Evolutionary conservation across 1,140 invertebrate genomes (phyloP).

Genomic region (Lordiphosa stackelbergi): DNA sequence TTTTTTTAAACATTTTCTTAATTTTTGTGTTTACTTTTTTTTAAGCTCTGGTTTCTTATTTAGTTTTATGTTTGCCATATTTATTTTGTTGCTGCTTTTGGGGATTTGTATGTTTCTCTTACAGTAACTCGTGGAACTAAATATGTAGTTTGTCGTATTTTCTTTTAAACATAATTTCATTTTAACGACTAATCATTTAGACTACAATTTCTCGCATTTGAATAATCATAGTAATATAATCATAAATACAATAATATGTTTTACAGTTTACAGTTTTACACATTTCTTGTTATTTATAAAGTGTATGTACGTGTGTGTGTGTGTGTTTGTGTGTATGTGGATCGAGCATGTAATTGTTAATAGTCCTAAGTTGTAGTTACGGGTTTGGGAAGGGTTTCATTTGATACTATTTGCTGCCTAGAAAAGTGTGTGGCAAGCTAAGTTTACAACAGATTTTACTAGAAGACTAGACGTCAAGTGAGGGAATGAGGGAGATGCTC

Average conservation of each 20-base stretch:
- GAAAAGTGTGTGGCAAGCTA: constrained; percentile 10
- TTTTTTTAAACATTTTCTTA: constrained; percentile 7
- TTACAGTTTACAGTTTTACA: constrained; percentile 62
- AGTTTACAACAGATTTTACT: constrained; percentile 20
- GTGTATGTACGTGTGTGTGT: not conserved
- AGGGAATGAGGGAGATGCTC: constrained; percentile 42
- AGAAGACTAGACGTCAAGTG: constrained; percentile 11
- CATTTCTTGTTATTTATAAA: constrained; percentile 18
- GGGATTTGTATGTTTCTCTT: constrained; percentile 25
- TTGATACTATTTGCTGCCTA: constrained; percentile 24
- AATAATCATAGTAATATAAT: constrained; percentile 58
- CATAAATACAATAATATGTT: constrained; percentile 67
- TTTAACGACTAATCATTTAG: constrained; percentile 64
- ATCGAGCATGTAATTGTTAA: constrained; percentile 25
- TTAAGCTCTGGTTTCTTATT: constrained; percentile 54
- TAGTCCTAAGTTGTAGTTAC: constrained; percentile 31
- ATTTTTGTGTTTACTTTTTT: constrained; percentile 27
- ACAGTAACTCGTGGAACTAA: constrained; percentile 49
- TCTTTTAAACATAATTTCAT: constrained; percentile 48
- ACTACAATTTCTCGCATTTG: constrained; percentile 47
- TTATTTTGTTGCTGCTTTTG: constrained; percentile 35
- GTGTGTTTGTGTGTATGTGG: constrained; percentile 23
- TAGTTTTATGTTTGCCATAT: constrained; percentile 64
- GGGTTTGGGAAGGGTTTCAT: constrained; percentile 31
- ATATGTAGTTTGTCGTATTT: constrained; percentile 22